These are phyloP conservation scores for Myioborus melanocephalus DNA, from an alignment of 2,797 vertebrate genomes.

Conservation along the genomic window DNA sequence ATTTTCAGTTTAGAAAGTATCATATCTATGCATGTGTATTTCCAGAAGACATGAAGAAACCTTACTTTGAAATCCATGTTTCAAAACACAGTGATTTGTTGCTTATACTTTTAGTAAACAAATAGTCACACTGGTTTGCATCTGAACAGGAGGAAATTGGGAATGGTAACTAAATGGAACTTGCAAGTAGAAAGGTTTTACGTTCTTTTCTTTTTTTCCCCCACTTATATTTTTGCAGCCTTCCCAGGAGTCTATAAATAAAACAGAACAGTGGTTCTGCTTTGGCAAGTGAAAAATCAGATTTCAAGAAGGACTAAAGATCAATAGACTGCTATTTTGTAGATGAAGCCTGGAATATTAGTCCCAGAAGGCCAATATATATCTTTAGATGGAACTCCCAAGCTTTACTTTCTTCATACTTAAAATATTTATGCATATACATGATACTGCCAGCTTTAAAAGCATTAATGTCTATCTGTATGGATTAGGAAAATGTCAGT, in stretches of 20 bases:
- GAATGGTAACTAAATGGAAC: background rate
- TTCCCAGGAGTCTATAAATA: slow-evolving; percentile 32
- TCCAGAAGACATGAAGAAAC: background rate
- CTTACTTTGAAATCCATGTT: background rate
- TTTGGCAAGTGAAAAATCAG: slow-evolving; percentile 38
- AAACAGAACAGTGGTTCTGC: background rate
- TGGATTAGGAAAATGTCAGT: background rate
- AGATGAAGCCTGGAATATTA: slow-evolving; percentile 6
- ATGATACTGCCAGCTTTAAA: background rate
- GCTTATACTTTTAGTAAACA: background rate
- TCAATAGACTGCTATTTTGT: background rate
- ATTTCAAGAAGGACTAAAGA: background rate
- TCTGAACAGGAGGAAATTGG: background rate
- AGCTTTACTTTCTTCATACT: slow-evolving; percentile 4
- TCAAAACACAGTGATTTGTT: background rate
- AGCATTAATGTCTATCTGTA: background rate
- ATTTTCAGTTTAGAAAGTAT: background rate
- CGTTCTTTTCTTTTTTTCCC: background rate
- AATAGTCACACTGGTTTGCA: background rate
- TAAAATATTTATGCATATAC: background rate
- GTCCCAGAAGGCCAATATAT: slow-evolving; percentile 25
- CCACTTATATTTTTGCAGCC: background rate
- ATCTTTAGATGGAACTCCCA: background rate
- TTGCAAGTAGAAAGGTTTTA: background rate
- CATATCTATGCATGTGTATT: background rate